Percentiles rank a stretch among this genome's conserved stretches.
phyloP scores from a whole-genome alignment of 2,888 invertebrate species.

The Nomada goodeniana region DNA sequence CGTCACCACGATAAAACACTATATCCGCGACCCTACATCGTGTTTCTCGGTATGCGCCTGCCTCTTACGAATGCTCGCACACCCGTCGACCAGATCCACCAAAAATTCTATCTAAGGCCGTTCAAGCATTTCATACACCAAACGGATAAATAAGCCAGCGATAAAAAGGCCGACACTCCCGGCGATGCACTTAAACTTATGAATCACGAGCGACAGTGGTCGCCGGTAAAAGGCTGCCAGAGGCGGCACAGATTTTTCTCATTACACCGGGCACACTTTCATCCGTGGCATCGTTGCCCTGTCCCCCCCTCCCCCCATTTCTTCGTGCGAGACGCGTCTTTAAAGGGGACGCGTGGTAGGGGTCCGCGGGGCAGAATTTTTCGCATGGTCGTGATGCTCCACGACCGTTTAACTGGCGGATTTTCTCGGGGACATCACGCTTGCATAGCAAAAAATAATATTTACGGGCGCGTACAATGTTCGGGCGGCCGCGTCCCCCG shows the following conservation, averaged over 20 bases:
- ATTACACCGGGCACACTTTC: slow-evolving; percentile 24
- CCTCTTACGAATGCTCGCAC: background rate
- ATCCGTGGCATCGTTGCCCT: slow-evolving; percentile 23
- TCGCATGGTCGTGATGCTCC: slow-evolving; percentile 17
- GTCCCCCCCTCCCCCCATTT: slow-evolving; percentile 13
- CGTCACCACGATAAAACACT: slow-evolving; percentile 1
- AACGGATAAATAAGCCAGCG: background rate
- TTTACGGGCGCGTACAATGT: slow-evolving; percentile 65
- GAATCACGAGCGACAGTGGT: background rate
- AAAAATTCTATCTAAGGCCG: slow-evolving; percentile 1
- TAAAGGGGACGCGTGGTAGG: slow-evolving; percentile 35
- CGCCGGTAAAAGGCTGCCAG: background rate
- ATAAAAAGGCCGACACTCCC: background rate
- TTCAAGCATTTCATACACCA: background rate
- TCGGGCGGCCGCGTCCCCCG: slow-evolving; percentile 37
- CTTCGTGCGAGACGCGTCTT: slow-evolving; percentile 26
- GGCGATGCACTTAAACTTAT: background rate
- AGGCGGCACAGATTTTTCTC: slow-evolving; percentile 35
- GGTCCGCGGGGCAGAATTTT: slow-evolving; percentile 39
- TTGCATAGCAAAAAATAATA: slow-evolving; percentile 60
- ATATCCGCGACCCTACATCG: background rate
- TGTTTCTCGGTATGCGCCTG: background rate
- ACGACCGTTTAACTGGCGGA: slow-evolving; percentile 56
- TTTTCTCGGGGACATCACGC: slow-evolving; percentile 58
- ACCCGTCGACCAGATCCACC: background rate